Percentiles rank a stretch among this genome's conserved stretches.
Conservation (phyloP, 2,888 invertebrate species). For the Aricia artaxerxes region DNA sequence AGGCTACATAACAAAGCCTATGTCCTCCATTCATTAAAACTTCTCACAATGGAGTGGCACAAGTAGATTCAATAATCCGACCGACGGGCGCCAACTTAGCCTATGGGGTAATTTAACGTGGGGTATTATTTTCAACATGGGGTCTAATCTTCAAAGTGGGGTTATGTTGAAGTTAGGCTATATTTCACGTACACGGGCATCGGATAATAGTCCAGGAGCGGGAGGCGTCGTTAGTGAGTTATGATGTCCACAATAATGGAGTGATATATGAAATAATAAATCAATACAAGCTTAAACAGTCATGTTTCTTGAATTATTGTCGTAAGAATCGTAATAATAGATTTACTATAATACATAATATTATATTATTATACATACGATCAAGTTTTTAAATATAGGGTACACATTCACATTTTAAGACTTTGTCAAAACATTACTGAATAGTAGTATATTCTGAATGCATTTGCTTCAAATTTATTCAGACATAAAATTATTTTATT, state of each 20-base stretch:
- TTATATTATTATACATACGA: too few species aligned
- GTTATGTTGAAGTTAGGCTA: constrained; percentile 45
- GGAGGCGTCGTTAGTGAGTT: constrained; percentile 3
- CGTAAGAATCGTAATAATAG: too few species aligned
- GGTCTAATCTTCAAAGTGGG: not conserved
- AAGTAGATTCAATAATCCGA: constrained; percentile 70
- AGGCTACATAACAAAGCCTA: constrained; percentile 14
- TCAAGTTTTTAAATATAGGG: too few species aligned
- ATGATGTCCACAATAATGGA: constrained; percentile 1
- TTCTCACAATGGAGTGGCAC: constrained; percentile 63
- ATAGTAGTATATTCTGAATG: too few species aligned
- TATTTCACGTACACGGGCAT: constrained; percentile 52
- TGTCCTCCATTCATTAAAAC: constrained; percentile 65
- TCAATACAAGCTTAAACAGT: not conserved
- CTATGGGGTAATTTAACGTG: constrained; percentile 37
- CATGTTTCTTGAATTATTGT: not conserved
- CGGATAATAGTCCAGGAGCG: constrained; percentile 28
- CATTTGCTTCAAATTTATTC: too few species aligned
- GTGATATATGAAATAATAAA: not conserved
- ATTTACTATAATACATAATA: too few species aligned
- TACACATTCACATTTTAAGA: too few species aligned
- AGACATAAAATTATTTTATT: too few species aligned
- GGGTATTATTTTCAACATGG: not conserved
- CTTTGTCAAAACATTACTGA: too few species aligned
- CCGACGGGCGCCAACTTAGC: constrained; percentile 50